Conservation (phyloP, 2,113 vertebrate species). For the Cavia aperea region DNA sequence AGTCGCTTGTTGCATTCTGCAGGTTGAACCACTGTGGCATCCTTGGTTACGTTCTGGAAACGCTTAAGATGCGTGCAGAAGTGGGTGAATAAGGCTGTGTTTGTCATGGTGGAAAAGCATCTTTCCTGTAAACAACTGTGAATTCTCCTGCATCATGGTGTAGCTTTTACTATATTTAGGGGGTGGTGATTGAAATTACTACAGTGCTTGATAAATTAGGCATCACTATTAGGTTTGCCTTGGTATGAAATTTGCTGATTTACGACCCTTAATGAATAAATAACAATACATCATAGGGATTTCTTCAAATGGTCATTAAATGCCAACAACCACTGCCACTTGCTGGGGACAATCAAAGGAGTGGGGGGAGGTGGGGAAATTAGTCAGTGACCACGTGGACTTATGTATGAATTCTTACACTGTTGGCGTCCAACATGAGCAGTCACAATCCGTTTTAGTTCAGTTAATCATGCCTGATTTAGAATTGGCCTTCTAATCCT, state of each 20-base stretch:
- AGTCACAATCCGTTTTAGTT: background rate
- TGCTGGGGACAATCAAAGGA: background rate
- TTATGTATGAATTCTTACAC: background rate
- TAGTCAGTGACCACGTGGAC: background rate
- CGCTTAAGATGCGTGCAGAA: background rate
- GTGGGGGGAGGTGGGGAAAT: background rate
- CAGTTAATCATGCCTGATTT: background rate
- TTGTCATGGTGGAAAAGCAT: background rate
- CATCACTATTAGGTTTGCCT: background rate
- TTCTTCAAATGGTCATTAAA: background rate
- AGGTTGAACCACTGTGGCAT: background rate
- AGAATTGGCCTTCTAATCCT: background rate
- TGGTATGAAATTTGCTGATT: background rate
- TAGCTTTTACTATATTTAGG: background rate
- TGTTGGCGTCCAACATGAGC: background rate
- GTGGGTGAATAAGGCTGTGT: background rate
- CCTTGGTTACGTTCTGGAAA: background rate
- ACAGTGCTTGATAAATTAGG: background rate
- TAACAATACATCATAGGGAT: background rate
- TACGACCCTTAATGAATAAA: background rate
- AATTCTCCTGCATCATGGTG: fast-evolving
- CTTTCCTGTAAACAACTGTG: background rate
- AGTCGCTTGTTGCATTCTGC: background rate
- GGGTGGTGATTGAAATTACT: background rate
- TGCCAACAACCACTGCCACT: background rate